Percentiles rank a stretch among this genome's conserved stretches.
Conservation (phyloP, 2,113 vertebrate genomes). For the mouse (Mus musculus) region DNA sequence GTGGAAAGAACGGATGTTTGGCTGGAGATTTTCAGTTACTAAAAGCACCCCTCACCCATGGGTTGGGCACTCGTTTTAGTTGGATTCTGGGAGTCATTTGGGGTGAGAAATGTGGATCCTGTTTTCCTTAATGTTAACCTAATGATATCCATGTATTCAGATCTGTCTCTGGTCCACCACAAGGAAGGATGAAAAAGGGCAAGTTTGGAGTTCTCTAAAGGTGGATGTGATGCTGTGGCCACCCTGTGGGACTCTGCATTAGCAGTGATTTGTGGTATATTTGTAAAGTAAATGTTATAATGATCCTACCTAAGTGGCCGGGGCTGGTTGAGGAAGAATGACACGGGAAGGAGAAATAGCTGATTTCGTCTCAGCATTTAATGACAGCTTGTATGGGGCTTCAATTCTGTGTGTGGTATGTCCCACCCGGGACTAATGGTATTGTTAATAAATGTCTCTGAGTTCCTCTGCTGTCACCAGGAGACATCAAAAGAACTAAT, state of each 20-base stretch:
- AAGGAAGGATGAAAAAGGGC: neutral
- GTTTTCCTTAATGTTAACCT: neutral
- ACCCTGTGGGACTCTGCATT: neutral
- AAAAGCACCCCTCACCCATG: rapidly evolving
- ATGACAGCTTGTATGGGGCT: slow-evolving; percentile 40
- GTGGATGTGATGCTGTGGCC: neutral
- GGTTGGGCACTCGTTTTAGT: neutral
- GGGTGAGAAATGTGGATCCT: neutral
- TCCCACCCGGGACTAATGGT: slow-evolving; percentile 60
- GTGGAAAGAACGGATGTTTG: neutral
- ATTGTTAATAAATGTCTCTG: slow-evolving; percentile 63
- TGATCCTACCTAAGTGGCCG: neutral
- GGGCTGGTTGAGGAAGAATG: slow-evolving; percentile 41
- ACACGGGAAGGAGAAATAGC: neutral
- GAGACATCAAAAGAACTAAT: slow-evolving; percentile 72
- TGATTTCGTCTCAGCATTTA: slow-evolving; percentile 16
- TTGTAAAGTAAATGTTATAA: slow-evolving; percentile 16
- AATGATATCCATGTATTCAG: neutral
- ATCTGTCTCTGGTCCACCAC: neutral
- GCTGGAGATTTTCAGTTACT: neutral
- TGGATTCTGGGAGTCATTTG: neutral
- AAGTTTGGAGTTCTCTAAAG: neutral
- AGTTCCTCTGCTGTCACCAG: slow-evolving; percentile 53
- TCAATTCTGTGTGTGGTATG: slow-evolving; percentile 38
- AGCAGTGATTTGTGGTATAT: slow-evolving; percentile 28